Evolutionary conservation across 2,113 vertebrate species (phyloP).

Genomic region (Pygoscelis antarcticus): DNA sequence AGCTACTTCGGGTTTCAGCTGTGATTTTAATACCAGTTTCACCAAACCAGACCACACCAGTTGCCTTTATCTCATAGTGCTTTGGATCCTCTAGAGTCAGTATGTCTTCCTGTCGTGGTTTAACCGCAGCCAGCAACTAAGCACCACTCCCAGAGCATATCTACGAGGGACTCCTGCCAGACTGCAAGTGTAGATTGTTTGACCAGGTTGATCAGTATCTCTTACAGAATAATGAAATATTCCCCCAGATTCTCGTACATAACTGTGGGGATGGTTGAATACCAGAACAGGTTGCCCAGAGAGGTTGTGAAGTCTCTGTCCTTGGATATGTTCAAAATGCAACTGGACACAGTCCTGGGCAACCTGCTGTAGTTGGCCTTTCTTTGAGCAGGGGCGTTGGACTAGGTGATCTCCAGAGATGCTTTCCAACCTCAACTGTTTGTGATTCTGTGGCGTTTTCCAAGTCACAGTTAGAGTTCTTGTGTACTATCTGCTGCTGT

Average conservation of each 20-base stretch:
- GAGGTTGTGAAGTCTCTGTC: background rate
- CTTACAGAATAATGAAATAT: background rate
- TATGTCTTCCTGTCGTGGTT: background rate
- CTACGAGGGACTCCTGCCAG: background rate
- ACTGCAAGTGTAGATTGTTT: background rate
- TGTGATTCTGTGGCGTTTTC: background rate
- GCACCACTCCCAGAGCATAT: background rate
- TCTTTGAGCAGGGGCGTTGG: background rate
- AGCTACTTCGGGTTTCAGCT: background rate
- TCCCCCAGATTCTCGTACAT: background rate
- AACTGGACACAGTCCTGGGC: background rate
- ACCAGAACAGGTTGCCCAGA: background rate
- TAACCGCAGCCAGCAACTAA: too few relatives aligned
- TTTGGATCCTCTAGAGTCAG: background rate
- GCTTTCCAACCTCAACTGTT: background rate
- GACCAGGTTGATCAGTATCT: background rate
- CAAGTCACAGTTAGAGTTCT: background rate
- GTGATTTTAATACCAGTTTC: background rate
- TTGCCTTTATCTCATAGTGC: background rate
- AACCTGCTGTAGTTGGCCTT: background rate
- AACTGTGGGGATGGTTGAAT: background rate
- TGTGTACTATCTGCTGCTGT: background rate
- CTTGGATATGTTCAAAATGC: background rate
- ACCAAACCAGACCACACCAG: background rate
- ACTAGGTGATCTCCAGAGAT: background rate